Base-by-base conservation (phyloP, 2,113 vertebrate genomes). In the Eulemur rufifrons region DNA sequence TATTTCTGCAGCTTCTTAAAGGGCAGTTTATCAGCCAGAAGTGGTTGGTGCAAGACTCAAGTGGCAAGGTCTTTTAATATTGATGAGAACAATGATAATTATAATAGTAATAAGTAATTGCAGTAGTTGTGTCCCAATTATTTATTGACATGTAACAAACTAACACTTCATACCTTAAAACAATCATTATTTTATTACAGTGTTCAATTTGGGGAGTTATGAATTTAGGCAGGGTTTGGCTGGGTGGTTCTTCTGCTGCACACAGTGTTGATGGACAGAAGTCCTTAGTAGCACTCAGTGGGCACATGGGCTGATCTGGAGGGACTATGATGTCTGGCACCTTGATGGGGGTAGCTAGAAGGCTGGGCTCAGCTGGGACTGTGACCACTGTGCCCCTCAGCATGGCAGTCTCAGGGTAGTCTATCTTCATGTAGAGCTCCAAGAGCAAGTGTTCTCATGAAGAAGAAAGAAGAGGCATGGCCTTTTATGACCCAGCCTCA, bases 171-270 rank as follows among this genome's bases (percentile, higher is more conserved):
- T 13, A 9, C 25, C 45, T 93, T 80, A 52, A 52, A 80, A 32
- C 25, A 25, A 32, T 23, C 9, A 47, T 42, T 11, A 32, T 61
- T 91, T 92, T 42, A 52, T 73, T 39, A 50, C 1, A 59, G 59
- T 0, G 0, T 15, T 17, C 2, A 18, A 18, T 56, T 71, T 32
- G 8, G 3, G 25, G 85, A 32, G 54, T 42, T 27, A 2, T 17
- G 83, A 74, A 11, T 42, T 78, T 21, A 17, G 56, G 4, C 11
- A 10, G 54, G 39, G 73, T 42, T 66, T 4, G 11, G 80, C 73
- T 86, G 77, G 64, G 56, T 0, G 3, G 27, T 15, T 59, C 61
- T 63, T 83, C 77, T 37, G 54, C 14, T 63, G 52, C 13, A 4
- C 2, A 9, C 11, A 14, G 39, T 47, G 9, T 47, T 64, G 63